Conservation (phyloP, 1,140 invertebrate genomes). For the Brachionus plicatilis region DNA sequence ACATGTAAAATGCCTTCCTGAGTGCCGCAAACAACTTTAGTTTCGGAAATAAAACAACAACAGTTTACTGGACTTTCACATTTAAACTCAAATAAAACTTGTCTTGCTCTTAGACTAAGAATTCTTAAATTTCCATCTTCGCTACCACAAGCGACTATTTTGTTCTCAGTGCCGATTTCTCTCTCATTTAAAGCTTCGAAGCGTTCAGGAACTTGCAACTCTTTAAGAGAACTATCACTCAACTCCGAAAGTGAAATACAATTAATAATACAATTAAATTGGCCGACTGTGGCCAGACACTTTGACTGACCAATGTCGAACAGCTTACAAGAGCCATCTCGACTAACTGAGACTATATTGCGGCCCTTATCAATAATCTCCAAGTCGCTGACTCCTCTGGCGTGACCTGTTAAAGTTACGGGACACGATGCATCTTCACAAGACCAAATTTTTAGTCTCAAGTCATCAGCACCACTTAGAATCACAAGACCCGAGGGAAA, state of each 20-base stretch:
- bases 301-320: constrained; percentile 66
- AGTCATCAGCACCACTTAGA: constrained; percentile 66
- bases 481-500: constrained; percentile 69
- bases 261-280: constrained; percentile 42
- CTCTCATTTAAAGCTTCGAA: constrained; percentile 55
- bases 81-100: constrained; percentile 44
- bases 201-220: background rate
- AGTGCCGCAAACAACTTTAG: constrained; percentile 51
- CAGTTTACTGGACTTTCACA: constrained; percentile 57
- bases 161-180: constrained; percentile 64
- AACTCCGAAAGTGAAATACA: constrained; percentile 18
- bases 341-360: constrained; percentile 68
- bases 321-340: constrained; percentile 65
- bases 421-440: constrained; percentile 65
- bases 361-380: constrained; percentile 66
- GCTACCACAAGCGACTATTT: constrained; percentile 62
- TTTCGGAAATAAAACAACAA: constrained; percentile 51
- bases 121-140: constrained; percentile 63
- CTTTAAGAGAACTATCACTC: background rate
- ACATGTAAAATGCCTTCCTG: constrained; percentile 53
- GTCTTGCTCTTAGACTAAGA: constrained; percentile 54
- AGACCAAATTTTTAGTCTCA: constrained; percentile 66
- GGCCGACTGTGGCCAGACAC: constrained; percentile 59
- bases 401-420: constrained; percentile 65
- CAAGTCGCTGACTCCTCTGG: constrained; percentile 60